These are phyloP conservation scores for Eunapius fragilis DNA, from an alignment of 37 sponge, comb jelly and placozoan species.

Conservation along the genomic window DNA sequence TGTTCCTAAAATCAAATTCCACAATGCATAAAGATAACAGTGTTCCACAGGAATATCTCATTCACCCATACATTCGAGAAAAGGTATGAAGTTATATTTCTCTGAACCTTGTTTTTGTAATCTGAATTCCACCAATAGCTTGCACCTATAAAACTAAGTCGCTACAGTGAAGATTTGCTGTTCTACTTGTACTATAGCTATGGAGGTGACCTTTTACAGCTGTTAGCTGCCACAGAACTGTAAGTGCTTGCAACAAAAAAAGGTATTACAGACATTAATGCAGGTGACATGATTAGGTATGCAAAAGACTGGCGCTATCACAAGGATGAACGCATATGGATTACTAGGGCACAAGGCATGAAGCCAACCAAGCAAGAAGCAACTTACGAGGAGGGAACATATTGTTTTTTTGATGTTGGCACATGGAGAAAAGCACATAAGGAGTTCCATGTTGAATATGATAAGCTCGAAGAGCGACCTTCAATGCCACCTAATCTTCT, in stretches of 20 bases:
- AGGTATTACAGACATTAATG: no score
- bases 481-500: constrained; percentile 60
- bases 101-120: background rate
- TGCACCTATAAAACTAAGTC: constrained; percentile 78
- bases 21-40: constrained; percentile 53
- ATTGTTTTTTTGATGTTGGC: constrained; percentile 91
- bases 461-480: constrained; percentile 93
- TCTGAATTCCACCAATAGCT: constrained; percentile 32
- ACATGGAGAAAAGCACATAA: constrained; percentile 89
- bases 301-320: constrained; percentile 95
- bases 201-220: constrained; percentile 92
- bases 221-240: constrained; percentile 90
- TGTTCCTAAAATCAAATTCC: background rate
- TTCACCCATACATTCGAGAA: constrained; percentile 85
- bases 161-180: constrained; percentile 91
- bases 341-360: constrained; percentile 90
- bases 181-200: constrained; percentile 95
- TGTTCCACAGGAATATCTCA: constrained; percentile 94
- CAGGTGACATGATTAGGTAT: constrained; percentile 56
- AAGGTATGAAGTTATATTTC: constrained; percentile 57
- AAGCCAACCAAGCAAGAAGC: constrained; percentile 81
- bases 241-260: no score
- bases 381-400: constrained; percentile 88
- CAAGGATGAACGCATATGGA: constrained; percentile 96
- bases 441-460: constrained; percentile 93